These are phyloP conservation scores for Tenodera sinensis DNA, from an alignment of 2,888 invertebrate genomes.

Conservation along the genomic window DNA sequence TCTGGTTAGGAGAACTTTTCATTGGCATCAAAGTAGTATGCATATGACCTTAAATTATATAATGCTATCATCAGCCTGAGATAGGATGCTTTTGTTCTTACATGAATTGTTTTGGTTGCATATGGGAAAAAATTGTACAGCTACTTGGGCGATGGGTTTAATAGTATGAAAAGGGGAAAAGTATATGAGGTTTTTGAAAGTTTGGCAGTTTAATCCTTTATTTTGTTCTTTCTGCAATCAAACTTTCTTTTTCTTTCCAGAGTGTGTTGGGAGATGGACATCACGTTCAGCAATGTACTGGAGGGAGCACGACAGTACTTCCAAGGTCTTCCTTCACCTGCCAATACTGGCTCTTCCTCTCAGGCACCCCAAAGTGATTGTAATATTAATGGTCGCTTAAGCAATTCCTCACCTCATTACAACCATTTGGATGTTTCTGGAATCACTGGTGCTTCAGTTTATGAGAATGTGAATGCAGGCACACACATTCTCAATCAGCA, in stretches of 20 bases:
- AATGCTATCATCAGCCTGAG: too few relatives aligned
- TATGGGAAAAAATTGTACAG: too few relatives aligned
- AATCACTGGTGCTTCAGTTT: constrained; percentile 38
- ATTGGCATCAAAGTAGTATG: too few relatives aligned
- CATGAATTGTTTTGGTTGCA: too few relatives aligned
- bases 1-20: too few relatives aligned
- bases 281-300: constrained; percentile 73
- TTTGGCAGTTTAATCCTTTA: too few relatives aligned
- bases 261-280: constrained; percentile 55
- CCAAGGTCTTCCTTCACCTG: constrained; percentile 68
- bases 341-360: constrained; percentile 8
- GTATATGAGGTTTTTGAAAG: too few relatives aligned
- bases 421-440: constrained; percentile 30
- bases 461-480: constrained; percentile 37
- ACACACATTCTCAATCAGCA: background rate
- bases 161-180: too few relatives aligned
- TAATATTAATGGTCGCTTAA: constrained; percentile 3
- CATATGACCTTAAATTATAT: too few relatives aligned
- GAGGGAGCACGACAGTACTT: constrained; percentile 81
- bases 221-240: too few relatives aligned
- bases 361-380: constrained; percentile 12
- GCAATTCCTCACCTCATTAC: background rate
- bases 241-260: background rate
- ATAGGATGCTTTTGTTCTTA: too few relatives aligned
- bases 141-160: too few relatives aligned